phyloP scores from a whole-genome alignment of 1,140 invertebrate genomes.

The Stenopsyche tienmushanensis region DNA sequence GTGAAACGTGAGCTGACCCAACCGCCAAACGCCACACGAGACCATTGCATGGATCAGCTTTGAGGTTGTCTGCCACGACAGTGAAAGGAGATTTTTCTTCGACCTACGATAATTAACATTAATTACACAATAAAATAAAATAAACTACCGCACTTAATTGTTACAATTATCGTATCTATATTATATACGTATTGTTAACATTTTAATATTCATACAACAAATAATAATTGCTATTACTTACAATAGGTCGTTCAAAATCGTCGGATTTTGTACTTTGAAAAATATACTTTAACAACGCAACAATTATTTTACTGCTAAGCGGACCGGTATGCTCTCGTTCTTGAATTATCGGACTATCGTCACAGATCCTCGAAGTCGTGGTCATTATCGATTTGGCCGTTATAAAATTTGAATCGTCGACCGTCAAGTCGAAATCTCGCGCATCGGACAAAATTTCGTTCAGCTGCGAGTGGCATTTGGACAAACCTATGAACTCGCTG shows the following conservation, averaged over 20 bases:
- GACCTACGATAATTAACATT: conserved; percentile 14
- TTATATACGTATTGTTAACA: conserved; percentile 44
- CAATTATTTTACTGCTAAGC: conserved; percentile 72
- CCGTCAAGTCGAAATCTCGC: conserved; percentile 17
- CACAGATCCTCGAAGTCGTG: conserved; percentile 46
- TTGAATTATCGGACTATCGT: conserved; percentile 45
- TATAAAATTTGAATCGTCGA: conserved; percentile 44
- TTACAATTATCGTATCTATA: background rate
- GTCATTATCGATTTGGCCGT: conserved; percentile 54
- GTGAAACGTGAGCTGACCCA: conserved; percentile 74
- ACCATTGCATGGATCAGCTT: conserved; percentile 76
- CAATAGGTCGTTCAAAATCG: conserved; percentile 58
- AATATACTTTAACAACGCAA: conserved; percentile 78
- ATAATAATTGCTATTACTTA: conserved; percentile 47
- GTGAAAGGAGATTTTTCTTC: conserved; percentile 21
- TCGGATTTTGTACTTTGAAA: conserved; percentile 76
- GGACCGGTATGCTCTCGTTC: conserved; percentile 59
- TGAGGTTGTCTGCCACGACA: conserved; percentile 56
- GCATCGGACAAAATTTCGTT: conserved; percentile 29
- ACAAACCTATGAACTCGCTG: conserved; percentile 29
- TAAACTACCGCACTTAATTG: conserved; percentile 1
- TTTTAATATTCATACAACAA: conserved; percentile 46
- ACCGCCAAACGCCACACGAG: conserved; percentile 82
- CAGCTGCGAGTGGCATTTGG: conserved; percentile 17
- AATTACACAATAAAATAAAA: conserved; percentile 30